These are phyloP conservation scores for Tauraco erythrolophus DNA, from an alignment of 2,113 vertebrate genomes.

Conservation along the genomic window DNA sequence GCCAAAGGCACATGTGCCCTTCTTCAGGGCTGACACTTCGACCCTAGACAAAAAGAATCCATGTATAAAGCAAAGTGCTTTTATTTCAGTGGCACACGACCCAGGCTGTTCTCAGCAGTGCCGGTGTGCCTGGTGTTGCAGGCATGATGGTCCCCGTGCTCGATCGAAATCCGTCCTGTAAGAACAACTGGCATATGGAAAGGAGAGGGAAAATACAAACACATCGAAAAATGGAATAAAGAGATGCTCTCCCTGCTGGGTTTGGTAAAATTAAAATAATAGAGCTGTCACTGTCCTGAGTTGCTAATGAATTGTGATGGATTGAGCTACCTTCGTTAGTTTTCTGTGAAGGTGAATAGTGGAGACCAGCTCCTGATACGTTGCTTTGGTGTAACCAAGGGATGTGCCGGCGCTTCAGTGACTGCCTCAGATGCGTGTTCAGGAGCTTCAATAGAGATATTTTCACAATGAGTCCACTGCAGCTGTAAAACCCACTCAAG, in stretches of 20 bases:
- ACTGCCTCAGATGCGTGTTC: not conserved
- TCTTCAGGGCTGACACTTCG: not conserved
- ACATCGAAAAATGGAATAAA: not conserved
- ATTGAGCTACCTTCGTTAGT: not conserved
- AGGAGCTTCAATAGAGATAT: not conserved
- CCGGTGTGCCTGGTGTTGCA: not conserved
- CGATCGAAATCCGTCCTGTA: fast-evolving
- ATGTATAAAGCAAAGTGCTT: not conserved
- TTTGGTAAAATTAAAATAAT: conserved; percentile 33
- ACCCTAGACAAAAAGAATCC: not conserved
- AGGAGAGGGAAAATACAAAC: not conserved
- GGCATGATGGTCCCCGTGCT: fast-evolving
- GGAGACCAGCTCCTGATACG: not conserved
- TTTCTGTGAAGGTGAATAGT: not conserved
- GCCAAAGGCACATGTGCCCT: not conserved
- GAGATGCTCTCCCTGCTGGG: not conserved
- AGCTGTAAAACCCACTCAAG: not conserved
- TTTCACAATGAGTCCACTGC: not conserved
- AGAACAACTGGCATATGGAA: not conserved
- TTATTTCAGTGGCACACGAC: not conserved
- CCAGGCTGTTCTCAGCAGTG: not conserved
- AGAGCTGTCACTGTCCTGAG: conserved; percentile 26
- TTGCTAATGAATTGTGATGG: not conserved
- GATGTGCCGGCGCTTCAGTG: not conserved
- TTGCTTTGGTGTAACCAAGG: not conserved